These are phyloP conservation scores for Amblyopsis hoosieri DNA, from an alignment of 2,797 vertebrate genomes.

Conservation along the genomic window DNA sequence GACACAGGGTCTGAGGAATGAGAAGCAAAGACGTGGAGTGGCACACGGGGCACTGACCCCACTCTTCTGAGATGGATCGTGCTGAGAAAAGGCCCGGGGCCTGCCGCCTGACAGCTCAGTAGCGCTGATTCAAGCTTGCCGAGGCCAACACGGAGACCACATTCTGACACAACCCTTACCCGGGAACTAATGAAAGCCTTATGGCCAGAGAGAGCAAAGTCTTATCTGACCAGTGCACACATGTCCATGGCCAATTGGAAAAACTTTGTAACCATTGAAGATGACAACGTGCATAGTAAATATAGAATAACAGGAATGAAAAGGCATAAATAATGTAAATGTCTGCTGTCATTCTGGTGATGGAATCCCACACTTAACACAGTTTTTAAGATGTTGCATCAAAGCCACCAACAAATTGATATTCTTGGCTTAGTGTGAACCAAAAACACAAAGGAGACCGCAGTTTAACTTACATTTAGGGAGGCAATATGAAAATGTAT, in stretches of 20 bases:
- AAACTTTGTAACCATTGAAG: conserved; percentile 51
- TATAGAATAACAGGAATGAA: conserved; percentile 54
- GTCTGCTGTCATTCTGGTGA: conserved; percentile 52
- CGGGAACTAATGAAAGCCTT: conserved; percentile 70
- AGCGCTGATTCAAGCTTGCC: conserved; percentile 55
- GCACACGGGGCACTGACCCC: conserved; percentile 70
- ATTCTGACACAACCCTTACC: conserved; percentile 56
- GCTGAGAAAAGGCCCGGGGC: conserved; percentile 63
- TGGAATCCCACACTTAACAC: conserved; percentile 30
- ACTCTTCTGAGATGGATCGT: conserved; percentile 63
- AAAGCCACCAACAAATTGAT: conserved; percentile 60
- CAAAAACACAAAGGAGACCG: conserved; percentile 55
- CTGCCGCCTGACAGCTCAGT: conserved; percentile 47
- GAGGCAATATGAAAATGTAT: conserved; percentile 67
- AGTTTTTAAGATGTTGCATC: conserved; percentile 54
- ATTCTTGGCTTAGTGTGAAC: conserved; percentile 48
- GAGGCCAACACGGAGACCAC: conserved; percentile 56
- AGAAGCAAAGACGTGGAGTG: conserved; percentile 53
- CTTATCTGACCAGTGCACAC: conserved; percentile 63
- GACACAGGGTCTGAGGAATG: conserved; percentile 58
- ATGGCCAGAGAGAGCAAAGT: conserved; percentile 43
- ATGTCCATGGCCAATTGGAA: conserved; percentile 56
- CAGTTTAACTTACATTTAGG: conserved; percentile 63
- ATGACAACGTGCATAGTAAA: conserved; percentile 24
- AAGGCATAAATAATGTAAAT: conserved; percentile 58